These are phyloP conservation scores for Chelonoidis abingdonii DNA, from an alignment of 2,113 vertebrate genomes.

Conservation along the genomic window DNA sequence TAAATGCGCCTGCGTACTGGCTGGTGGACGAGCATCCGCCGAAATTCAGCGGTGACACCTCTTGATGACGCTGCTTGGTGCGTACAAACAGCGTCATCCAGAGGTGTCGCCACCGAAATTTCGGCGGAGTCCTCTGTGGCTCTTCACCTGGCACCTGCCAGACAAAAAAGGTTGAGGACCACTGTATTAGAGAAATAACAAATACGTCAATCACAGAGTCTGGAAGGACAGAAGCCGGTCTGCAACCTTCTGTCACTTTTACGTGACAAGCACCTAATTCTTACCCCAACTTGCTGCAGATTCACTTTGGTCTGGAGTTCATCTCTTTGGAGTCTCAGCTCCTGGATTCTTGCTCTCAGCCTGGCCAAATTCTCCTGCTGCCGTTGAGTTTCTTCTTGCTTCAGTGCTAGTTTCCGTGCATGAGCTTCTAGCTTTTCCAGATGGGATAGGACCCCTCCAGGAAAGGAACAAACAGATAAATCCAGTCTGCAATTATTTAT, in stretches of 20 bases:
- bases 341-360: slow-evolving; percentile 5
- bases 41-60: too few species aligned
- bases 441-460: slow-evolving; percentile 67
- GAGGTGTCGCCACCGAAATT: too few species aligned
- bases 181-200: accelerated
- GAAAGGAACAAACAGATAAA: background rate
- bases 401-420: background rate
- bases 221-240: background rate
- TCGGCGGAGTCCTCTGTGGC: too few species aligned
- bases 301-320: slow-evolving; percentile 54
- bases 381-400: background rate
- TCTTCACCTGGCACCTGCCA: too few species aligned
- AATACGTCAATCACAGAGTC: background rate
- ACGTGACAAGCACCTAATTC: background rate
- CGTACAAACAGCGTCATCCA: too few species aligned
- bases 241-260: background rate
- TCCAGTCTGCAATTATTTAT: background rate
- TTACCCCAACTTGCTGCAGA: slow-evolving; percentile 42
- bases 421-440: slow-evolving; percentile 71
- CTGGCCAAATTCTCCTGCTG: background rate
- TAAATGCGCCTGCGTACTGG: too few species aligned
- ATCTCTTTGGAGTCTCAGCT: slow-evolving; percentile 63
- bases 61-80: too few species aligned
- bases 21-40: too few species aligned
- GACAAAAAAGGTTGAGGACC: too few species aligned